Conservation (phyloP, 2,113 vertebrate genomes). For the Tursiops truncatus region DNA sequence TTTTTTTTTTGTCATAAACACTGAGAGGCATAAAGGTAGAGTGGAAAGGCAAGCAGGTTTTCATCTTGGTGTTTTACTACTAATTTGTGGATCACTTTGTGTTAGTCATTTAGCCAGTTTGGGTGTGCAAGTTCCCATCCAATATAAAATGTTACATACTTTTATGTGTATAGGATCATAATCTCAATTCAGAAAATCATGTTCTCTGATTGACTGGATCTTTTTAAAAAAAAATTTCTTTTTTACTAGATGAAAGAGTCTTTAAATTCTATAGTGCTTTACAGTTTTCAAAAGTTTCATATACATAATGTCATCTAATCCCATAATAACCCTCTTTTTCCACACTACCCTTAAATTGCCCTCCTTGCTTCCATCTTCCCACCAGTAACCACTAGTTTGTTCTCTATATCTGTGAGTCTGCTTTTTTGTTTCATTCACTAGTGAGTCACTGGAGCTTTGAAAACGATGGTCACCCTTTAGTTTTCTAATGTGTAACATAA, state of each 20-base stretch:
- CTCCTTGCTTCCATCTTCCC: neutral
- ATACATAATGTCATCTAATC: neutral
- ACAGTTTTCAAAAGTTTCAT: neutral
- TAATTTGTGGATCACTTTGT: neutral
- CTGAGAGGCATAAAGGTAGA: neutral
- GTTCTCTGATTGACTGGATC: neutral
- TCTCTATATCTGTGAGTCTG: neutral
- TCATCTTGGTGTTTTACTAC: neutral
- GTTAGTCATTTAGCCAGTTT: neutral
- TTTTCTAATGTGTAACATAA: neutral
- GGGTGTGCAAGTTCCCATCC: neutral
- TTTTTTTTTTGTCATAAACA: neutral
- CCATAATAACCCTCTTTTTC: neutral
- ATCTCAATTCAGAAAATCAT: slow-evolving; percentile 1
- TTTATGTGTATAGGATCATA: neutral
- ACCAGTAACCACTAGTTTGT: neutral
- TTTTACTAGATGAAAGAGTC: neutral
- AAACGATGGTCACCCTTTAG: neutral
- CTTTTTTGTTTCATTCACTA: neutral
- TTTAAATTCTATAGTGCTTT: neutral
- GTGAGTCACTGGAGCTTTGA: slow-evolving; percentile 1
- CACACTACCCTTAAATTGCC: neutral
- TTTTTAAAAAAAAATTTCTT: neutral
- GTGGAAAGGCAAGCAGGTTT: neutral
- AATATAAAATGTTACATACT: neutral